Percentiles rank a stretch among this genome's conserved stretches.
phyloP scores from a whole-genome alignment of 1,140 invertebrate species.

The Ceratina japonica region DNA sequence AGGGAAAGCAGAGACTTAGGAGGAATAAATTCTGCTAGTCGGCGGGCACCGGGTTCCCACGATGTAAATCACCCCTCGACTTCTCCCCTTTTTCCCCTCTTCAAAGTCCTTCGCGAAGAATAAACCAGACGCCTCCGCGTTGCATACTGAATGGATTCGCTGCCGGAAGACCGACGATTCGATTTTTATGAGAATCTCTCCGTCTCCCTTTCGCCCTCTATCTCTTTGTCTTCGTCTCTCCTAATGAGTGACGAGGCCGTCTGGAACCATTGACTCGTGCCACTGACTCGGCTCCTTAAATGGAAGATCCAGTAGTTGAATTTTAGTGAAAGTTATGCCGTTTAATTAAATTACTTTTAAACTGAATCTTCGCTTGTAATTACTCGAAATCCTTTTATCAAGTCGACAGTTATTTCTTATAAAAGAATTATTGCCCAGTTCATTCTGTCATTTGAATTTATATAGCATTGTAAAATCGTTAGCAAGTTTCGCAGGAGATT shows the following conservation, averaged over 20 bases:
- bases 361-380: too few relatives aligned
- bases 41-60: slow-evolving; percentile 14
- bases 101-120: slow-evolving; percentile 33
- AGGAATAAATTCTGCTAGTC: slow-evolving; percentile 45
- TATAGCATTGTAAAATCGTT: too few relatives aligned
- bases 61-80: slow-evolving; percentile 55
- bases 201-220: not conserved
- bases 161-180: not conserved
- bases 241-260: not conserved
- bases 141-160: slow-evolving; percentile 43
- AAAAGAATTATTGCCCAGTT: too few relatives aligned
- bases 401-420: too few relatives aligned
- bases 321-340: too few relatives aligned
- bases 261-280: slow-evolving; percentile 27
- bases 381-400: too few relatives aligned
- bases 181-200: slow-evolving; percentile 1
- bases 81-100: slow-evolving; percentile 1
- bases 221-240: not conserved
- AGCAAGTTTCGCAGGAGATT: too few relatives aligned
- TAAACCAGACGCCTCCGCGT: slow-evolving; percentile 37
- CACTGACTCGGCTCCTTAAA: not conserved
- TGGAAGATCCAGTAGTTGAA: too few relatives aligned
- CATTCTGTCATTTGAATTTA: too few relatives aligned
- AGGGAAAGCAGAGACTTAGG: slow-evolving; percentile 2
- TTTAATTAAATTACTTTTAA: too few relatives aligned